Percentiles rank a stretch among this genome's conserved stretches.
phyloP scores from a whole-genome alignment of 1,140 invertebrate species.

The Mesaphorura yosii region DNA sequence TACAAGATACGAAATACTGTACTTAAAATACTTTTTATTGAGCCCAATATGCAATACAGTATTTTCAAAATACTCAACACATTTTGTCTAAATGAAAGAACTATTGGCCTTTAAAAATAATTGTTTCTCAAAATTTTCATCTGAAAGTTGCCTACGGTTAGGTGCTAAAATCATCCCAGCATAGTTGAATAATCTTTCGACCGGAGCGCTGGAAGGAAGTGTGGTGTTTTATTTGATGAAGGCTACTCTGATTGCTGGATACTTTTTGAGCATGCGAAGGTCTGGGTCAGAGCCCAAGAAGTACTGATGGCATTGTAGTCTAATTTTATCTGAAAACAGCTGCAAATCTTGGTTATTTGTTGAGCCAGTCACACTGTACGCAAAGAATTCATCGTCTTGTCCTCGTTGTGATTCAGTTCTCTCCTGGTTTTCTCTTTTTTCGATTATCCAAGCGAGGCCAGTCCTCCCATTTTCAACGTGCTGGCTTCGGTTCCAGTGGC shows the following conservation, averaged over 20 bases:
- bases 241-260: not conserved
- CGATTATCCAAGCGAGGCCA: no score
- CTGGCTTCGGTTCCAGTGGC: not conserved
- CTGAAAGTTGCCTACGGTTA: not conserved
- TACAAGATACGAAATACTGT: no score
- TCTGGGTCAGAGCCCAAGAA: not conserved
- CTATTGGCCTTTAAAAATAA: not conserved
- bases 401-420: no score
- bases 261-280: not conserved
- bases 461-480: not conserved
- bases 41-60: no score
- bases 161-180: not conserved
- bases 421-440: no score
- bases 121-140: not conserved
- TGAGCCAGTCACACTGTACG: no score
- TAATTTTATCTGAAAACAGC: no score
- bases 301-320: not conserved
- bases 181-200: not conserved
- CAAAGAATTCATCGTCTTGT: no score
- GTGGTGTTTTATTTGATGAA: not conserved
- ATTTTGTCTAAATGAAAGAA: no score
- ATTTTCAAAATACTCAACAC: no score
- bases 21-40: no score
- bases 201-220: not conserved
- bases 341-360: no score